Evolutionary conservation across 2,113 vertebrate species (phyloP).

Genomic region (Ancistrus triradiatus): DNA sequence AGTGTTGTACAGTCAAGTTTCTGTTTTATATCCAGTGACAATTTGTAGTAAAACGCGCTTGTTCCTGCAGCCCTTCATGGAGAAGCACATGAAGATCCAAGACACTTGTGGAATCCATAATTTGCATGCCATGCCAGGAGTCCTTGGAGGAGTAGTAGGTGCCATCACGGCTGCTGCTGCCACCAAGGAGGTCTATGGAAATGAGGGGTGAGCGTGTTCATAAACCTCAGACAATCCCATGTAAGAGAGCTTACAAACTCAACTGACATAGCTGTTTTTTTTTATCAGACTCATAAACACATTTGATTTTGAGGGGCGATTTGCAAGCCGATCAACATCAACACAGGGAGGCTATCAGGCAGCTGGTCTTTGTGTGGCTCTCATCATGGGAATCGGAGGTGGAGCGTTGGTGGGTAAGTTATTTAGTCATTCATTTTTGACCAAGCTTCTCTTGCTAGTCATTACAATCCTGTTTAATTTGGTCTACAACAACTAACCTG

Average conservation of each 20-base stretch:
- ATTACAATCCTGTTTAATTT: too few relatives aligned
- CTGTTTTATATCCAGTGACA: too few relatives aligned
- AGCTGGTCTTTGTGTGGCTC: constrained; percentile 76
- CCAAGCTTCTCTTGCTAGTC: too few relatives aligned
- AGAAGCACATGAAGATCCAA: constrained; percentile 83
- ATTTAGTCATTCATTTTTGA: too few relatives aligned
- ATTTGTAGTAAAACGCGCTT: not conserved
- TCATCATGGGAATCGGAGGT: constrained; percentile 82
- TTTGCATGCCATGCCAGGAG: constrained; percentile 85
- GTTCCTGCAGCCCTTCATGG: constrained; percentile 80
- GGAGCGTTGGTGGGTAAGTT: constrained; percentile 83
- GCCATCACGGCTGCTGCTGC: constrained; percentile 82
- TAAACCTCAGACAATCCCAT: too few relatives aligned
- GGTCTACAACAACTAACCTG: too few relatives aligned
- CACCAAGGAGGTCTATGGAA: constrained; percentile 65
- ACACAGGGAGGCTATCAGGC: constrained; percentile 85
- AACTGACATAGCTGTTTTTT: too few relatives aligned
- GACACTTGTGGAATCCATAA: constrained; percentile 95
- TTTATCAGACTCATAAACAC: constrained; percentile 66
- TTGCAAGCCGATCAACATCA: constrained; percentile 37
- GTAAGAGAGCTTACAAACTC: too few relatives aligned
- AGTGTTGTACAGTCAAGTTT: constrained; percentile 50
- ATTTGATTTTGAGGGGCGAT: constrained; percentile 64
- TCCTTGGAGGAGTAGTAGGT: constrained; percentile 85
- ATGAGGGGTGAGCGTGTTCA: constrained; percentile 74